A percentile compares a stretch with the other conserved stretches of the same genome.
phyloP scores from a whole-genome alignment of 30 jellyfish, hydroid and myxozoan species.

The Mastigias papua region DNA sequence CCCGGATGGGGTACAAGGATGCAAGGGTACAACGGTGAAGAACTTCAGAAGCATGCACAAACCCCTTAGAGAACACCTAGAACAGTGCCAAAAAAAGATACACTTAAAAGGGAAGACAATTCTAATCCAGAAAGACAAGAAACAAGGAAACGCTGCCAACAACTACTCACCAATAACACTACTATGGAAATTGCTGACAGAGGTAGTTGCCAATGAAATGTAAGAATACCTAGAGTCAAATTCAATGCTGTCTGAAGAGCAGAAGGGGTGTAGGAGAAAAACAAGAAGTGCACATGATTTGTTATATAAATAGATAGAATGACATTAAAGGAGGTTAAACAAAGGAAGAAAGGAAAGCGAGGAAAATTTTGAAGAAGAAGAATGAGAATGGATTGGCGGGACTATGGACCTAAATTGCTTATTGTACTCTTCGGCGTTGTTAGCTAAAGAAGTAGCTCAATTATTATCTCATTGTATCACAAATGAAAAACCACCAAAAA shows the following conservation, averaged over 20 bases:
- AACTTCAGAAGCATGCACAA: neutral
- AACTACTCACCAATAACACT: slow-evolving; percentile 46
- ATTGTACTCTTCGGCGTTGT: no score
- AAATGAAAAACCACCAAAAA: no score
- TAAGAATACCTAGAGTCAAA: slow-evolving; percentile 4
- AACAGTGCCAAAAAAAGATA: slow-evolving; percentile 12
- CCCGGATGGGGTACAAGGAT: slow-evolving; percentile 18
- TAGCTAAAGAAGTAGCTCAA: no score
- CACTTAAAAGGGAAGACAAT: slow-evolving; percentile 19
- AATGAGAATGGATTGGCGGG: no score
- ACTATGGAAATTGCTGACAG: slow-evolving; percentile 24
- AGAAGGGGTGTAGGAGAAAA: slow-evolving; percentile 22
- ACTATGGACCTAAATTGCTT: no score
- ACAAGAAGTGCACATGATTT: slow-evolving; percentile 12
- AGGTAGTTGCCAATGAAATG: slow-evolving; percentile 5
- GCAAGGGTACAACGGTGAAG: slow-evolving; percentile 12
- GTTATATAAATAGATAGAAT: slow-evolving; percentile 27
- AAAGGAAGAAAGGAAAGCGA: slow-evolving; percentile 1
- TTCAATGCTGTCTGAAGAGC: slow-evolving; percentile 16
- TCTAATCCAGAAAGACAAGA: slow-evolving; percentile 28
- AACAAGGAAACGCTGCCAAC: slow-evolving; percentile 7
- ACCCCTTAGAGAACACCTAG: slow-evolving; percentile 1
- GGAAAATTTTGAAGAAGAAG: no score
- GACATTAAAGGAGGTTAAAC: slow-evolving; percentile 21
- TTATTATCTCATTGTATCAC: no score